These are phyloP conservation scores for Ceratosolen solmsi DNA, from an alignment of 1,140 invertebrate species.

Conservation along the genomic window DNA sequence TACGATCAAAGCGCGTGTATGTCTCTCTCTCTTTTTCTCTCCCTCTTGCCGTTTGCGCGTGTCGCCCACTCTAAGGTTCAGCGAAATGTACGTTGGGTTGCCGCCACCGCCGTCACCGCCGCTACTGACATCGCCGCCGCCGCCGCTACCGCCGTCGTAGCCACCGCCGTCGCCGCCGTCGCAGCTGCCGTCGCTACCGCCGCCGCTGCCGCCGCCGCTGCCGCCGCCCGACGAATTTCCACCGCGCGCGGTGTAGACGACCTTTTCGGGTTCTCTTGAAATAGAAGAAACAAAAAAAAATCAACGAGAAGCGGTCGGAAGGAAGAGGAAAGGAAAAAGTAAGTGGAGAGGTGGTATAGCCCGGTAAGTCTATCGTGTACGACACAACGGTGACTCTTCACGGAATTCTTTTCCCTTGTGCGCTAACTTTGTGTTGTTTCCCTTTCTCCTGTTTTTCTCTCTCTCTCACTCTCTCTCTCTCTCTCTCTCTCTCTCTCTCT, in stretches of 20 bases:
- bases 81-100: constrained; percentile 1
- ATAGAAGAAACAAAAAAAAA: constrained; percentile 41
- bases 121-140: background rate
- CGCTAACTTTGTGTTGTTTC: background rate
- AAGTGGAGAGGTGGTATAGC: constrained; percentile 9
- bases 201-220: background rate
- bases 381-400: background rate
- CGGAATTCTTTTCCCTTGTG: constrained; percentile 12
- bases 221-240: constrained; percentile 26
- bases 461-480: background rate
- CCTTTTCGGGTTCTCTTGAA: constrained; percentile 47
- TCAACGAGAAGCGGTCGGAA: background rate
- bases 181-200: too few relatives aligned
- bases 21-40: background rate
- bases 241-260: constrained; percentile 45
- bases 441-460: background rate
- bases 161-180: background rate
- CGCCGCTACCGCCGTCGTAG: background rate
- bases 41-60: background rate
- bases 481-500: background rate
- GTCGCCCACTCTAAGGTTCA: background rate
- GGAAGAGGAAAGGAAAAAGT: constrained; percentile 9
- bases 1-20: background rate
- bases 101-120: background rate
- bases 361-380: constrained; percentile 18